Conservation (phyloP, 2,888 invertebrate genomes). For the Nyleta sp. region DNA sequence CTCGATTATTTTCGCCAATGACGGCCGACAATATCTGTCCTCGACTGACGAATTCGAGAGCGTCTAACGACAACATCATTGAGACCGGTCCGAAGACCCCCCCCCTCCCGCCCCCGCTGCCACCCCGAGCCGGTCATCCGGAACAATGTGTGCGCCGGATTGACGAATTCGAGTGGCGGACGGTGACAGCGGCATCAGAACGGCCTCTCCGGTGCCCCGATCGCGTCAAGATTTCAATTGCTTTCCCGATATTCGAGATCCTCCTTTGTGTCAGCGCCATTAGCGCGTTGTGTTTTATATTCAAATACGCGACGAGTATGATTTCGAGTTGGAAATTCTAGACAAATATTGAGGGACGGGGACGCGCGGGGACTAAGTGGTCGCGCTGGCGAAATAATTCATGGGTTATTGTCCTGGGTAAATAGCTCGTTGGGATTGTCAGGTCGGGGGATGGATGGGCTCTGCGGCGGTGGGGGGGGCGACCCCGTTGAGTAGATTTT, state of each 20-base stretch:
- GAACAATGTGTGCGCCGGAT: no score
- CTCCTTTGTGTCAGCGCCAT: slow-evolving; percentile 36
- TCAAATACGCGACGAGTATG: slow-evolving; percentile 22
- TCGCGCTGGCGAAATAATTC: slow-evolving; percentile 48
- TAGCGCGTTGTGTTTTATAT: slow-evolving; percentile 35
- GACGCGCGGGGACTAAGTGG: slow-evolving; percentile 14
- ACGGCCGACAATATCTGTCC: no score
- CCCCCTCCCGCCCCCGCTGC: no score
- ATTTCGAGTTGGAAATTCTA: no score
- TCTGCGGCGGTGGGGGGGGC: neutral
- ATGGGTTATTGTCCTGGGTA: slow-evolving; percentile 43
- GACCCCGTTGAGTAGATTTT: slow-evolving; percentile 24
- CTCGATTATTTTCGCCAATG: slow-evolving; percentile 74
- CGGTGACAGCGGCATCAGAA: no score
- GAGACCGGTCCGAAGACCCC: no score
- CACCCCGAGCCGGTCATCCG: no score
- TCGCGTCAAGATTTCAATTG: no score
- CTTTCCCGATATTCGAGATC: no score
- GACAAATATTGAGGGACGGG: slow-evolving; percentile 34
- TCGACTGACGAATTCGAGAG: slow-evolving; percentile 35
- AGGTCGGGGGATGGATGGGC: slow-evolving; percentile 33
- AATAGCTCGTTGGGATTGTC: slow-evolving; percentile 55
- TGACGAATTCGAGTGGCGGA: no score
- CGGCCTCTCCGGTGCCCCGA: no score
- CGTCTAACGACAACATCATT: slow-evolving; percentile 12